Conservation (phyloP, 1,140 invertebrate species). For the Euborellia annulipes region DNA sequence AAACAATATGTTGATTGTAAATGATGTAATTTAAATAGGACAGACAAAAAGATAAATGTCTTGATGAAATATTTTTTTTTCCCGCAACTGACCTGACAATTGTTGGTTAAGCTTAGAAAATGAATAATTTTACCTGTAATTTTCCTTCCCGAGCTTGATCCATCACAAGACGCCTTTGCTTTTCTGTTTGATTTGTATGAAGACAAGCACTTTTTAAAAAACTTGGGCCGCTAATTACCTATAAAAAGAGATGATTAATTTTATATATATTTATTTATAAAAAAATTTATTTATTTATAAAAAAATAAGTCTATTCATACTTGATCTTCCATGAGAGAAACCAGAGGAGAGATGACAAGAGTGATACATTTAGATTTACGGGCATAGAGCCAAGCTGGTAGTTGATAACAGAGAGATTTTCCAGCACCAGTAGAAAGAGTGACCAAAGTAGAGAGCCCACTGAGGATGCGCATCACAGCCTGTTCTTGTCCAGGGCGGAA, state of each 20-base stretch:
- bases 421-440: conserved; percentile 85
- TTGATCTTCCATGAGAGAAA: conserved; percentile 96
- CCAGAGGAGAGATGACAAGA: conserved; percentile 75
- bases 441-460: conserved; percentile 74
- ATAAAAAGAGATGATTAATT: conserved; percentile 12
- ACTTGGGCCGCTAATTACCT: conserved; percentile 52
- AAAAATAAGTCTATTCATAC: conserved; percentile 27
- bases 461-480: conserved; percentile 76
- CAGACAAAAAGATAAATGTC: too few relatives aligned
- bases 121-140: conserved; percentile 45
- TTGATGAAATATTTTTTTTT: too few relatives aligned
- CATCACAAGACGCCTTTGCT: conserved; percentile 55
- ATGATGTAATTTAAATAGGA: too few relatives aligned
- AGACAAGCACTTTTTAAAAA: conserved; percentile 74
- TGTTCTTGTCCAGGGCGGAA: conserved; percentile 77
- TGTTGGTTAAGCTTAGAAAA: too few relatives aligned
- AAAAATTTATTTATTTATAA: conserved; percentile 1
- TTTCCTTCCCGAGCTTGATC: conserved; percentile 51
- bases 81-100: too few relatives aligned
- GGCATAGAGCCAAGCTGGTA: conserved; percentile 76
- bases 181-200: conserved; percentile 68
- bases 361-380: conserved; percentile 54
- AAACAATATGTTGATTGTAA: too few relatives aligned
- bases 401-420: conserved; percentile 88
- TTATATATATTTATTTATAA: not conserved